phyloP scores from a whole-genome alignment of 2,113 vertebrate genomes.

The Australoheros scitulus region DNA sequence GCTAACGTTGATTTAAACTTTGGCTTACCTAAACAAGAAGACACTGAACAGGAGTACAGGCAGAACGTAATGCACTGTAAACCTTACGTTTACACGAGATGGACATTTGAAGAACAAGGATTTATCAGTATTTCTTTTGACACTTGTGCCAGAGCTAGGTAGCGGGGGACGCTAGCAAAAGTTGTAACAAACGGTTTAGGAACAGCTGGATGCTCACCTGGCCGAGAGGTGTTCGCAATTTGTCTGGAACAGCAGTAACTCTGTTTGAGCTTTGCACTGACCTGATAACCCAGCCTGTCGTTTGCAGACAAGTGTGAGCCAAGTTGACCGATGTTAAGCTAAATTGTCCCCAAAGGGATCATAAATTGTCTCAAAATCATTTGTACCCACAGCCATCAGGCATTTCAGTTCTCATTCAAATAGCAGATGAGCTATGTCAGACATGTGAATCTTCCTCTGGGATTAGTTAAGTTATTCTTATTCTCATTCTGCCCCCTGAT shows the following conservation, averaged over 20 bases:
- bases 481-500: not conserved
- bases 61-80: not conserved
- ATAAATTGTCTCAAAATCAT: too few relatives aligned
- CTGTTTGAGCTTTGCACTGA: not conserved
- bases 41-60: fast-evolving
- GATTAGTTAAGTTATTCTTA: too few relatives aligned
- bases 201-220: not conserved
- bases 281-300: not conserved
- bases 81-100: too few relatives aligned
- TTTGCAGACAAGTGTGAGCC: not conserved
- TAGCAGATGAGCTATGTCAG: too few relatives aligned
- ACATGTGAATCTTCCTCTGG: too few relatives aligned
- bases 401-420: too few relatives aligned
- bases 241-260: not conserved
- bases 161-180: not conserved
- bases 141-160: not conserved
- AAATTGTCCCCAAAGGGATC: not conserved
- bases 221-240: not conserved
- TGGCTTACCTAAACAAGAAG: not conserved
- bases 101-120: not conserved
- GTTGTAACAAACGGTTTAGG: conserved; percentile 1
- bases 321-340: not conserved
- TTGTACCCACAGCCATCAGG: too few relatives aligned
- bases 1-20: conserved; percentile 8
- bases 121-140: not conserved